Evolutionary conservation across 92 coral and sea anemone species (phyloP).

Genomic region (Actinostola sp.): DNA sequence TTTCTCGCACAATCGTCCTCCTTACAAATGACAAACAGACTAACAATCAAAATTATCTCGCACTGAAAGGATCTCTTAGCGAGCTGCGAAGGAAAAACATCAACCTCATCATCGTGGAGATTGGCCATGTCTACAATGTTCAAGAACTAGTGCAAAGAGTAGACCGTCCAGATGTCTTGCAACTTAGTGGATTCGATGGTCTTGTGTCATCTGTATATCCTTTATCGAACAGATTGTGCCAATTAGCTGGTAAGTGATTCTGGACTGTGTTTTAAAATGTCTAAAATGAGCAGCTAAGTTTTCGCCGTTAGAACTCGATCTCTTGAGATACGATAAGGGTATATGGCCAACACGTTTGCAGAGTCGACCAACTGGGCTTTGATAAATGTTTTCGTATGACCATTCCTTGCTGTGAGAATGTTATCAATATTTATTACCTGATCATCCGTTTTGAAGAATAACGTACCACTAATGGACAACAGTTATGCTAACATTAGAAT

Average conservation of each 20-base stretch:
- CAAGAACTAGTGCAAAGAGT: constrained; percentile 53
- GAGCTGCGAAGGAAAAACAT: constrained; percentile 65
- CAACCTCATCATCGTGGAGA: constrained; percentile 54
- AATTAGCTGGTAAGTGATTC: constrained; percentile 53
- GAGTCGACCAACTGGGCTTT: no score
- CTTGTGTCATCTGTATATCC: constrained; percentile 41
- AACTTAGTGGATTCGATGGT: constrained; percentile 52
- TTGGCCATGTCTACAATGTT: constrained; percentile 50
- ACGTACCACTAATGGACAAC: no score
- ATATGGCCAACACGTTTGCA: no score
- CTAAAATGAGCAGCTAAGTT: background rate
- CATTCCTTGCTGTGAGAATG: no score
- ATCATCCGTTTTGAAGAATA: no score
- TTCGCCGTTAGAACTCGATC: background rate
- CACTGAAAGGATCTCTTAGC: constrained; percentile 58
- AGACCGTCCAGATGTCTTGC: constrained; percentile 42
- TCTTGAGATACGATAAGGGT: no score
- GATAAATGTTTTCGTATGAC: no score
- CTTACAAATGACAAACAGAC: constrained; percentile 83
- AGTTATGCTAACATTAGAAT: no score
- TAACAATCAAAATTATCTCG: constrained; percentile 42
- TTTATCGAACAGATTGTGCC: constrained; percentile 36
- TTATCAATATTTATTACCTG: no score
- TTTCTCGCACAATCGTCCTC: constrained; percentile 58
- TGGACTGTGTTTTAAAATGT: background rate